Percentiles rank a stretch among this genome's conserved stretches.
phyloP scores from a whole-genome alignment of 2,113 vertebrate genomes.

The Scatophagus argus region DNA sequence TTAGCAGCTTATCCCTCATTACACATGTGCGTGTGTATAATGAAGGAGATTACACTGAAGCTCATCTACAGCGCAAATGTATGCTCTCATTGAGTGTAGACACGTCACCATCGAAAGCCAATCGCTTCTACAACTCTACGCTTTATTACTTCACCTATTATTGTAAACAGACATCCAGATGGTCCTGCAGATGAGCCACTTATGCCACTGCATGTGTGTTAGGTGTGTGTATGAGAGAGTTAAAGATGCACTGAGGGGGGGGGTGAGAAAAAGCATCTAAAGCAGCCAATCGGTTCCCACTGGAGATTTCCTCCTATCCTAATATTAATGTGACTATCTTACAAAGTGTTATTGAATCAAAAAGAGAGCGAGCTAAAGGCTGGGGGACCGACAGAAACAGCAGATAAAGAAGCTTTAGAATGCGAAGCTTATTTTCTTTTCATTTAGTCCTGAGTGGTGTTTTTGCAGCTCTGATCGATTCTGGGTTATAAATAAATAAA shows the following conservation, averaged over 20 bases:
- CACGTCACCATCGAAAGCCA: conserved; percentile 49
- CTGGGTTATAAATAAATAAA: conserved; percentile 66
- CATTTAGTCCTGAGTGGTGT: conserved; percentile 67
- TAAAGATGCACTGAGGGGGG: background rate
- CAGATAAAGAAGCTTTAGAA: conserved; percentile 57
- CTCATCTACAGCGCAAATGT: conserved; percentile 67
- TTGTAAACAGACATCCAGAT: conserved; percentile 54
- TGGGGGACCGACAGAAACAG: conserved; percentile 4
- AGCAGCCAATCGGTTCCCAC: conserved; percentile 21
- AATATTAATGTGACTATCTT: conserved; percentile 57
- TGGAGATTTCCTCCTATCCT: conserved; percentile 33
- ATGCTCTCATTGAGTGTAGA: conserved; percentile 40
- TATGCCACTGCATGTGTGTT: conserved; percentile 8
- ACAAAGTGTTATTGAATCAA: conserved; percentile 64
- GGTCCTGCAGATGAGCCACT: conserved; percentile 46
- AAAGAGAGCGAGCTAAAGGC: conserved; percentile 33
- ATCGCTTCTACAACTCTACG: conserved; percentile 44
- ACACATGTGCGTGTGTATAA: conserved; percentile 53
- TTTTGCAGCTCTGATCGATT: conserved; percentile 63
- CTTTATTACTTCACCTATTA: conserved; percentile 53
- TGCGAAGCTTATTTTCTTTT: conserved; percentile 71
- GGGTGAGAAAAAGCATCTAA: conserved; percentile 10
- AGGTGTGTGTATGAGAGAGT: background rate
- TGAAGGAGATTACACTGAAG: conserved; percentile 67
- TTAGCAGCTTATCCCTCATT: conserved; percentile 60